A percentile compares a stretch with the other conserved stretches of the same genome.
Evolutionary conservation across 2,113 vertebrate genomes (phyloP).

Genomic region (Dendropsophus ebraccatus): DNA sequence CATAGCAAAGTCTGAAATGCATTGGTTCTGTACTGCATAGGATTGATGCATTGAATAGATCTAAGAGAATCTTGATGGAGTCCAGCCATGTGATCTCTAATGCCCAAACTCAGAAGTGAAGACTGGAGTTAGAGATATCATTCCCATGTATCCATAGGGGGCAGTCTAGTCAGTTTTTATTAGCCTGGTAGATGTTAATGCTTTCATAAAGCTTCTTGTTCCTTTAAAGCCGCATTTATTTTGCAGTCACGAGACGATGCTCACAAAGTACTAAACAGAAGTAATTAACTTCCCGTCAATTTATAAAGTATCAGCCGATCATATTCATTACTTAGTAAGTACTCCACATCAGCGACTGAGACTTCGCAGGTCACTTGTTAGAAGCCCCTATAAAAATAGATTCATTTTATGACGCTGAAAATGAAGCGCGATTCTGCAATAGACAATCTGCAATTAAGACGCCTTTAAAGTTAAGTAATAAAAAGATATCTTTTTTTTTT

Average conservation of each 20-base stretch:
- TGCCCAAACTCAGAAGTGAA: too few species aligned
- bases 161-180: background rate
- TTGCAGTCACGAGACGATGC: background rate
- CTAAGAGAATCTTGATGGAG: too few species aligned
- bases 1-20: too few species aligned
- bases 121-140: background rate
- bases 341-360: slow-evolving; percentile 30
- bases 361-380: slow-evolving; percentile 55
- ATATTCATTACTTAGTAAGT: slow-evolving; percentile 56
- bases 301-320: slow-evolving; percentile 41
- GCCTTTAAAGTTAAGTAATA: slow-evolving; percentile 56
- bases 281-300: slow-evolving; percentile 52
- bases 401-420: slow-evolving; percentile 48
- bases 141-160: background rate
- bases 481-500: slow-evolving; percentile 38
- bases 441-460: slow-evolving; percentile 55
- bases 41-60: too few species aligned
- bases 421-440: slow-evolving; percentile 22
- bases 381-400: slow-evolving; percentile 54
- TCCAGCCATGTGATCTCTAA: too few species aligned
- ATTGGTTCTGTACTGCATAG: too few species aligned
- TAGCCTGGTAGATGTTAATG: background rate
- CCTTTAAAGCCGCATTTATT: slow-evolving; percentile 17
- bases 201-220: background rate
- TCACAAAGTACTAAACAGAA: slow-evolving; percentile 29